phyloP scores from a whole-genome alignment of 1,140 invertebrate genomes.

The Diuraphis noxia region DNA sequence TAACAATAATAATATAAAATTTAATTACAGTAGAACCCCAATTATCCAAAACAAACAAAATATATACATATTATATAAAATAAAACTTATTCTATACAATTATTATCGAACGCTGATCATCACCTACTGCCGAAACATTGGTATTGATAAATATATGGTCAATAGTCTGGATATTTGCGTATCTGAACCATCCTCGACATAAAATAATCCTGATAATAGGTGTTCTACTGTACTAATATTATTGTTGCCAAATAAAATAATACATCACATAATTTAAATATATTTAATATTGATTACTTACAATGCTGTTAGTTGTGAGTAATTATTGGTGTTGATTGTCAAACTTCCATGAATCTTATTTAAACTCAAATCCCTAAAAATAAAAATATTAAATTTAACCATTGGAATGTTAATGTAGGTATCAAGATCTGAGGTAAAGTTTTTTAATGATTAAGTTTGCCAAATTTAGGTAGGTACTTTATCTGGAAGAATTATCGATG shows the following conservation, averaged over 20 bases:
- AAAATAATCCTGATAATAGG: no score
- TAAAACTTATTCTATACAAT: no score
- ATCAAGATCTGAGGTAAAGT: background rate
- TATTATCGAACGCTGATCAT: no score
- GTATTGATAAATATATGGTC: no score
- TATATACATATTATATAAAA: no score
- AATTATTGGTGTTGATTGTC: background rate
- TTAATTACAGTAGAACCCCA: background rate
- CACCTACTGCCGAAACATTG: no score
- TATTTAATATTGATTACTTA: conserved; percentile 26
- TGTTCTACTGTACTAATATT: background rate
- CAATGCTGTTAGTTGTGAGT: conserved; percentile 58
- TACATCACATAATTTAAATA: background rate
- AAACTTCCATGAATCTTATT: conserved; percentile 27
- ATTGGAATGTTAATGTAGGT: background rate
- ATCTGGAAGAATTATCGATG: background rate
- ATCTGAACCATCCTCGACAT: no score
- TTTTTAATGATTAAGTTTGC: no score
- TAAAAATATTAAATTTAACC: background rate
- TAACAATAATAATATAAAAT: background rate
- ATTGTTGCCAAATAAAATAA: background rate
- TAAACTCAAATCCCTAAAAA: conserved; percentile 34
- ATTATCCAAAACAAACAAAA: no score
- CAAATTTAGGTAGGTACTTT: no score
- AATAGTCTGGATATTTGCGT: no score